A percentile compares a stretch with the other conserved stretches of the same genome.
These are phyloP conservation scores for Rhea americana DNA, from an alignment of 2,113 vertebrate genomes.

Conservation along the genomic window DNA sequence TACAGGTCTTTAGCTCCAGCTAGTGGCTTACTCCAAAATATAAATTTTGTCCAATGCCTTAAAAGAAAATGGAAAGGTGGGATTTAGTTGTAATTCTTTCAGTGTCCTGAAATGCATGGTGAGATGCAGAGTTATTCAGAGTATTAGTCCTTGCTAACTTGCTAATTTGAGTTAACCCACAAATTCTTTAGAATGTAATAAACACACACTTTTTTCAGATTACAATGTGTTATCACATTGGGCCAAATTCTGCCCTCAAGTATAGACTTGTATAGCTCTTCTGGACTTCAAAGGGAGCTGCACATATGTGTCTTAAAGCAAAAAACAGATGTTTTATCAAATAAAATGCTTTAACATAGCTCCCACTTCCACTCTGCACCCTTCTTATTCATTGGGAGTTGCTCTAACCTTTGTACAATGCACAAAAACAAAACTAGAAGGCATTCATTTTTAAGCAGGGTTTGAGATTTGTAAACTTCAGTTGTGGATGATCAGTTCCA, in stretches of 20 bases:
- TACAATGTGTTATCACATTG: slow-evolving; percentile 54
- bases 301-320: slow-evolving; percentile 36
- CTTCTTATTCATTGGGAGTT: background rate
- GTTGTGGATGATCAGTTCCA: background rate
- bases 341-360: slow-evolving; percentile 11
- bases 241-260: slow-evolving; percentile 69
- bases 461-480: background rate
- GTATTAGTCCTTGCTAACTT: background rate
- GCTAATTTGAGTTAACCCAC: slow-evolving; percentile 36
- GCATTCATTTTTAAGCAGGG: background rate
- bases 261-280: slow-evolving; percentile 17
- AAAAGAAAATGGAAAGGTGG: slow-evolving; percentile 15
- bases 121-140: slow-evolving; percentile 23
- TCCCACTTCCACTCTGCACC: background rate
- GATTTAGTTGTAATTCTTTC: slow-evolving; percentile 2
- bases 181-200: slow-evolving; percentile 32
- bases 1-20: slow-evolving; percentile 75
- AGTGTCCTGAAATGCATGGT: background rate
- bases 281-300: slow-evolving; percentile 58
- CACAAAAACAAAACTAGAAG: background rate
- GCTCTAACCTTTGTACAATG: background rate
- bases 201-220: background rate
- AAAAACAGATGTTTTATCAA: slow-evolving; percentile 11
- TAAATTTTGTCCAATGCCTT: slow-evolving; percentile 44
- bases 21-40: slow-evolving; percentile 71